These are phyloP conservation scores for Iguana delicatissima DNA, from an alignment of 2,797 vertebrate species.

Conservation along the genomic window DNA sequence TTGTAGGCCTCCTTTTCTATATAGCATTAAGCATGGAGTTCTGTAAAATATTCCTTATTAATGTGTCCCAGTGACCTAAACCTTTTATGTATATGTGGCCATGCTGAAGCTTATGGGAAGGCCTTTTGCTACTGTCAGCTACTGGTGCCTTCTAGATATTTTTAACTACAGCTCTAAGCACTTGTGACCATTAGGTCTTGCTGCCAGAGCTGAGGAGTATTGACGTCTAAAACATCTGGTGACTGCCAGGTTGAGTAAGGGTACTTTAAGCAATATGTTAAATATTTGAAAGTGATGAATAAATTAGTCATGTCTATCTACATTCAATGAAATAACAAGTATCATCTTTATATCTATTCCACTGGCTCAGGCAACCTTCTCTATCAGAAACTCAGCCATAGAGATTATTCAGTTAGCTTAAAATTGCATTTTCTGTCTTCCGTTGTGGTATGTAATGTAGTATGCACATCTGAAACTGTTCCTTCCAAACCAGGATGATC, in stretches of 20 bases:
- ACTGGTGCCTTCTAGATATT: background rate
- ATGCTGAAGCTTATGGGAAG: background rate
- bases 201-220: background rate
- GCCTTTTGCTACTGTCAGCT: background rate
- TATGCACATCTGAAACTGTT: background rate
- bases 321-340: background rate
- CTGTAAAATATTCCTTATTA: background rate
- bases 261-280: background rate
- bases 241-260: background rate
- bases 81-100: background rate
- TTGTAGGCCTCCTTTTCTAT: no score
- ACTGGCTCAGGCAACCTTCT: background rate
- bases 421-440: background rate
- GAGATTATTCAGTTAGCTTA: background rate
- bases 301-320: background rate
- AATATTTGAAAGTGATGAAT: background rate
- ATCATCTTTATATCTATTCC: background rate
- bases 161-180: background rate
- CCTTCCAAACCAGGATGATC: background rate
- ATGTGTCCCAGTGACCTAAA: background rate
- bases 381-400: background rate
- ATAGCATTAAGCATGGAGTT: no score
- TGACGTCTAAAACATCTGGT: background rate
- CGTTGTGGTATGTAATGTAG: background rate
- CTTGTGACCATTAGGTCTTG: background rate